These are phyloP conservation scores for Thera britannica DNA, from an alignment of 2,888 invertebrate species.

Conservation along the genomic window DNA sequence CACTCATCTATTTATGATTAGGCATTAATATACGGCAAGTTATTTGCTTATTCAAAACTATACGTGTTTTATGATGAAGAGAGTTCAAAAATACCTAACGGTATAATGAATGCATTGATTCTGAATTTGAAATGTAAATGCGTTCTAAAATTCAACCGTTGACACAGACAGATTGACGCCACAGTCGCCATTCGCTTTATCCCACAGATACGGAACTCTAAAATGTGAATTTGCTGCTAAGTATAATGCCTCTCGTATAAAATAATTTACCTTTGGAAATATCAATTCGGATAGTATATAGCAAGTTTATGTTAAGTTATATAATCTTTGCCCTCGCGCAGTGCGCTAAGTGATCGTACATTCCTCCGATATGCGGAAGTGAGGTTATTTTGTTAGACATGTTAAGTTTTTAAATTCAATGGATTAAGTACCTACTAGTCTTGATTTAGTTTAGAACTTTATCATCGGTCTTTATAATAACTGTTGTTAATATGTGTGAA, in stretches of 20 bases:
- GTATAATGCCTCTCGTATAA: slow-evolving; percentile 41
- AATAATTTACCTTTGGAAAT: slow-evolving; percentile 52
- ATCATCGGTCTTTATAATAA: neutral
- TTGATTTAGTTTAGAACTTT: slow-evolving; percentile 13
- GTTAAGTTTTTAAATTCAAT: slow-evolving; percentile 49
- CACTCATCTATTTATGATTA: neutral
- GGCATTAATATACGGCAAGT: neutral
- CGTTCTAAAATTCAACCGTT: slow-evolving; percentile 13
- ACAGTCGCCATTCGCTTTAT: neutral
- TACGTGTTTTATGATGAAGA: neutral
- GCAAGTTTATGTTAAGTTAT: slow-evolving; percentile 52
- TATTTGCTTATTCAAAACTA: neutral
- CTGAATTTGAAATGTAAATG: slow-evolving; percentile 13
- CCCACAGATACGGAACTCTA: slow-evolving; percentile 16
- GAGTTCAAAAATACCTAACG: slow-evolving; percentile 7
- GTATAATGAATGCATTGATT: slow-evolving; percentile 2
- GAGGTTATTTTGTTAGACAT: slow-evolving; percentile 68
- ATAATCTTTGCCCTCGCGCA: slow-evolving; percentile 59
- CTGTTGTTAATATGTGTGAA: neutral
- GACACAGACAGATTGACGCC: slow-evolving; percentile 24
- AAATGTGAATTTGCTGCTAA: slow-evolving; percentile 39
- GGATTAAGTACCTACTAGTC: slow-evolving; percentile 8
- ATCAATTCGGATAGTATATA: slow-evolving; percentile 52
- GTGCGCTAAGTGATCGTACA: slow-evolving; percentile 70
- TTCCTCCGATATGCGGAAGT: slow-evolving; percentile 69